These are phyloP conservation scores for Apostichopus californicus DNA, from an alignment of 35 echinoderm and acorn worm species.

Conservation along the genomic window DNA sequence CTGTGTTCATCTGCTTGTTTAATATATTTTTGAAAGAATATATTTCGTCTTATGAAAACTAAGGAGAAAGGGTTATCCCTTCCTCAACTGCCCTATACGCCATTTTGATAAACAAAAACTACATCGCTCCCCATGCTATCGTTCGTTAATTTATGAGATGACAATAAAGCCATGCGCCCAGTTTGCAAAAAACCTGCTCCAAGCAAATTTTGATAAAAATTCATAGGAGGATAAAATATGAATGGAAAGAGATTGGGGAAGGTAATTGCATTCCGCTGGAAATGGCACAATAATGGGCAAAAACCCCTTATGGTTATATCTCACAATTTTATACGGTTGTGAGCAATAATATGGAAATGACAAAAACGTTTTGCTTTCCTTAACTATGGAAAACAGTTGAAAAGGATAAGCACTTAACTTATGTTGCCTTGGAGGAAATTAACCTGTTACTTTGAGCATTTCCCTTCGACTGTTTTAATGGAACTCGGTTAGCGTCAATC, in stretches of 20 bases:
- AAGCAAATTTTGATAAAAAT: slow-evolving; percentile 37
- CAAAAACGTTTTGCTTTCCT: slow-evolving; percentile 1
- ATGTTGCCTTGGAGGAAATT: neutral
- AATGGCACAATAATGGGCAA: neutral
- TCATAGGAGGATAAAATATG: slow-evolving; percentile 40
- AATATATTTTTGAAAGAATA: no score
- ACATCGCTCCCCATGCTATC: no score
- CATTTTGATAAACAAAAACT: no score
- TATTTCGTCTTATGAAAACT: no score
- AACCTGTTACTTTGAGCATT: neutral
- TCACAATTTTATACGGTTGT: neutral
- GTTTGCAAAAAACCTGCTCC: neutral
- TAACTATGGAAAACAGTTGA: neutral
- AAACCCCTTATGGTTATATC: neutral
- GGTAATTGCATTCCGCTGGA: neutral
- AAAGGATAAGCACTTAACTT: neutral
- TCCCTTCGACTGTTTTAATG: no score
- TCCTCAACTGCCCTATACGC: no score
- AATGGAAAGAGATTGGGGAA: slow-evolving; percentile 38
- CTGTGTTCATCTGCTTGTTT: no score
- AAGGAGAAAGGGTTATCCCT: no score
- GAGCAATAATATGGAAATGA: slow-evolving; percentile 16
- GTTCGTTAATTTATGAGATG: no score
- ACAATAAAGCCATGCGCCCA: no score
- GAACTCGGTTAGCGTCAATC: neutral